These are phyloP conservation scores for Chloroceryle inda DNA, from an alignment of 2,797 vertebrate genomes.

Conservation along the genomic window DNA sequence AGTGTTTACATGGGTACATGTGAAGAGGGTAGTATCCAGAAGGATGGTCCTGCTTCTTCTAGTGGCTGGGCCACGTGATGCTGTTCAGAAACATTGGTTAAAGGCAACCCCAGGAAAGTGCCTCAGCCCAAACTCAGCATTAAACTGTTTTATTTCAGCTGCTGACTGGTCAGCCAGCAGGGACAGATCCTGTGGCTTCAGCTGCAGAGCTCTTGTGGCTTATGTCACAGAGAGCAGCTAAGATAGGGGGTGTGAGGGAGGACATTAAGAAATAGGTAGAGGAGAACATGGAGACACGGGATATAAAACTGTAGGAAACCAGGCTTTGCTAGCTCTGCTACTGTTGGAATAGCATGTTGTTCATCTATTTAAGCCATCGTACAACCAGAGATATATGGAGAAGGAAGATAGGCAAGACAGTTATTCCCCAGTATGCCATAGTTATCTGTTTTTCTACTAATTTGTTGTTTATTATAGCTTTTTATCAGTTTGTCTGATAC, in stretches of 20 bases:
- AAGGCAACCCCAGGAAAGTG: not conserved
- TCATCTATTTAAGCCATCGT: not conserved
- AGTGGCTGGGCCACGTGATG: not conserved
- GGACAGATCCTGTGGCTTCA: rapidly evolving
- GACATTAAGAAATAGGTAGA: not conserved
- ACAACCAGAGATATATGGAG: not conserved
- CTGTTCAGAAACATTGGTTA: not conserved
- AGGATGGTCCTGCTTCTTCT: not conserved
- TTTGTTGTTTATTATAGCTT: not conserved
- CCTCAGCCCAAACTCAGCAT: not conserved
- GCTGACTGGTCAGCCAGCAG: not conserved
- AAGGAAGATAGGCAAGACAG: not conserved
- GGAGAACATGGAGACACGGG: not conserved
- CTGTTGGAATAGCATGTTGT: not conserved
- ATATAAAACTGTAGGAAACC: not conserved
- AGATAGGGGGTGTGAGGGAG: not conserved
- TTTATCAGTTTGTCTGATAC: not conserved
- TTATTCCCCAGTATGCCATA: not conserved
- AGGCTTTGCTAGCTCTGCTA: not conserved
- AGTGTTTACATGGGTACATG: not conserved
- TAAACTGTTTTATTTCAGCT: not conserved
- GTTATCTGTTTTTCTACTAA: not conserved
- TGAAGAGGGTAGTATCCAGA: not conserved
- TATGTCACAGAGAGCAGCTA: not conserved
- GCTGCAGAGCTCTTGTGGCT: not conserved